phyloP scores from a whole-genome alignment of 2,888 invertebrate genomes.

The Orthosia incerta region DNA sequence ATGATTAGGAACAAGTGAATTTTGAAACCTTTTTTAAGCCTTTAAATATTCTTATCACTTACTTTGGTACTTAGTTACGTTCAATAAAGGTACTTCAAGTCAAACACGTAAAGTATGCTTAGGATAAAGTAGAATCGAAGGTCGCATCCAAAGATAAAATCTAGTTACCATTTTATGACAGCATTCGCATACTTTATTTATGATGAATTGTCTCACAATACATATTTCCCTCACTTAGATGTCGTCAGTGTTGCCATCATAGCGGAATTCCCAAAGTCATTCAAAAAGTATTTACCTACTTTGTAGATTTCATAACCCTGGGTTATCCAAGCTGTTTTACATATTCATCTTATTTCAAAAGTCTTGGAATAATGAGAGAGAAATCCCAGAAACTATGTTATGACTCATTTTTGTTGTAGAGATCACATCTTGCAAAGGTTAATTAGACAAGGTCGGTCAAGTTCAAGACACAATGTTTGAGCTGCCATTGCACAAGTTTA shows the following conservation, averaged over 20 bases:
- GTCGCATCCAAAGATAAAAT: conserved; percentile 25
- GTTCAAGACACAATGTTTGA: neutral
- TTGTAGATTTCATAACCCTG: conserved; percentile 31
- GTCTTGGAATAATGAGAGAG: conserved; percentile 24
- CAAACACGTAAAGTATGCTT: neutral
- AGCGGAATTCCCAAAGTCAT: conserved; percentile 48
- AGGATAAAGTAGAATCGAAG: conserved; percentile 19
- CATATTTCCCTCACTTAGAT: conserved; percentile 38
- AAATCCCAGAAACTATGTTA: conserved; percentile 32
- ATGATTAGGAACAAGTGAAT: neutral
- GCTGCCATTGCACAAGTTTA: neutral
- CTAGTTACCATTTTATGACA: conserved; percentile 41
- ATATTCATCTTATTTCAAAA: conserved; percentile 11
- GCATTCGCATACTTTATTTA: conserved; percentile 39
- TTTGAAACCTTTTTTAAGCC: neutral
- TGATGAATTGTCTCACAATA: conserved; percentile 12
- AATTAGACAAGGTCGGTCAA: neutral
- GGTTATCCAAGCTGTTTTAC: conserved; percentile 27
- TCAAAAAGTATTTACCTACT: conserved; percentile 26
- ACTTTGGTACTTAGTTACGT: neutral
- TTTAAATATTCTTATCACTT: neutral
- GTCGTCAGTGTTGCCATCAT: conserved; percentile 38
- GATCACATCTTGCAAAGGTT: neutral
- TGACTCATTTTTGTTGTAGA: conserved; percentile 24
- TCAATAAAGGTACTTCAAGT: too few relatives aligned